Evolutionary conservation across 2,888 invertebrate species (phyloP), one percentile per base, ranked within the genome.

Genomic region (Chrysolina americana): DNA sequence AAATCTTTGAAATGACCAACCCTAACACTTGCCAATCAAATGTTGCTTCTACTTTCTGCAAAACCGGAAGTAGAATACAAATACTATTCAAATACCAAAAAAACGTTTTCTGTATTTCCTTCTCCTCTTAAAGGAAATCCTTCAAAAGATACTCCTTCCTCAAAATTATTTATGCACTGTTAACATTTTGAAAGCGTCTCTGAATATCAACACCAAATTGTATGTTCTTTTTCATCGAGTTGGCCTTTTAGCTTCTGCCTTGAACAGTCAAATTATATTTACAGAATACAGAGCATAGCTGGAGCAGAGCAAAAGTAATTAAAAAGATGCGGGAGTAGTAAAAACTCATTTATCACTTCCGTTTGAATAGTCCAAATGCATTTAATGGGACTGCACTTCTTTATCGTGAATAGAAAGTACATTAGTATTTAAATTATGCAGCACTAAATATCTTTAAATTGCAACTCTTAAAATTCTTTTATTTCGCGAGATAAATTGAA

Each of bases 381-480:
- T 76, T 82, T 81, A 83, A 83, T 82, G 78, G 82, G 72, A 65
- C 64, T 78, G 79, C 80, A 80, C 73, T 80, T 76, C 80, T 83
- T 84, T 84, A 83, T 82, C 82, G 78, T 70, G 78, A 82, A 84
- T 82, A 82, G 83, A 81, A 83, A 82, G 78, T 81, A 79, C 83
- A 84, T 84, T 84, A 84, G 83, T 81, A 81, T 81, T 81, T 82
- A 83, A 84, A 83, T 84, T 84, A 83, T 83, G 80, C 81, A 78
- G 83, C 83, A 79, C 80, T 83, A 83, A 83, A 83, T 83, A 83
- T 83, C 81, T 80, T 77, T 76, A 79, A 82, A 83, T 82, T 81
- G 84, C 82, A 80, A 81, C 81, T 76, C 81, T 83, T 80, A 76
- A 80, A 81, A 78, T 74, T 80, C 77, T 79, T 81, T 82, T 80